Percentiles rank a stretch among this genome's conserved stretches.
These are phyloP conservation scores for Eulemur rufifrons DNA, from an alignment of 2,113 vertebrate genomes.

Conservation along the genomic window DNA sequence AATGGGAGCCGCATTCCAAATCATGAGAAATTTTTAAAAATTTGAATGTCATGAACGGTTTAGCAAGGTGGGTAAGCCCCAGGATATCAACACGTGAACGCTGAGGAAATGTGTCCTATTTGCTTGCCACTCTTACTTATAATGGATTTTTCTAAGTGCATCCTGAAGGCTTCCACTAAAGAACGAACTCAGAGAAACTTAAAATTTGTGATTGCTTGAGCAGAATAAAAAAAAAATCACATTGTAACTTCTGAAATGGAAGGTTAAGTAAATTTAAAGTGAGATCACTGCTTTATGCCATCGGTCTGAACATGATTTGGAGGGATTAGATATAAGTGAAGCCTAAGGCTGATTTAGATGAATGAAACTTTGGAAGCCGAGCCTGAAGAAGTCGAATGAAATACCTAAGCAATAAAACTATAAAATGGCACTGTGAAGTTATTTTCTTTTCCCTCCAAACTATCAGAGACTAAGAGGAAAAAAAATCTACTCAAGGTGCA, in stretches of 20 bases:
- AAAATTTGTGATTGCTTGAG: conserved; percentile 63
- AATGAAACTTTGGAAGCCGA: conserved; percentile 66
- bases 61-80: conserved; percentile 9
- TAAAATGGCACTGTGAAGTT: conserved; percentile 49
- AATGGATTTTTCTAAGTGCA: conserved; percentile 64
- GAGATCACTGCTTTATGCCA: conserved; percentile 68
- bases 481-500: conserved; percentile 46
- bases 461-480: conserved; percentile 51
- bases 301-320: conserved; percentile 68
- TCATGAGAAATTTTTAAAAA: conserved; percentile 41
- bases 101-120: conserved; percentile 26
- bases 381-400: conserved; percentile 62
- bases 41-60: conserved; percentile 11
- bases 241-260: conserved; percentile 64
- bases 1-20: background rate
- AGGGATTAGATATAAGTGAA: conserved; percentile 59
- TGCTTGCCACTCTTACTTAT: conserved; percentile 22
- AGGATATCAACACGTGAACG: background rate
- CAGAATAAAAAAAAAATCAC: conserved; percentile 56
- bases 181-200: conserved; percentile 62
- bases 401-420: conserved; percentile 70
- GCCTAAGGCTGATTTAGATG: conserved; percentile 69
- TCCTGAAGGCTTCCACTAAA: conserved; percentile 61
- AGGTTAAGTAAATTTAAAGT: conserved; percentile 76
- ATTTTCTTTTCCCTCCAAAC: conserved; percentile 61